A percentile compares a stretch with the other conserved stretches of the same genome.
These are phyloP conservation scores for Heliconius hortense DNA, from an alignment of 2,888 invertebrate species.

Conservation along the genomic window DNA sequence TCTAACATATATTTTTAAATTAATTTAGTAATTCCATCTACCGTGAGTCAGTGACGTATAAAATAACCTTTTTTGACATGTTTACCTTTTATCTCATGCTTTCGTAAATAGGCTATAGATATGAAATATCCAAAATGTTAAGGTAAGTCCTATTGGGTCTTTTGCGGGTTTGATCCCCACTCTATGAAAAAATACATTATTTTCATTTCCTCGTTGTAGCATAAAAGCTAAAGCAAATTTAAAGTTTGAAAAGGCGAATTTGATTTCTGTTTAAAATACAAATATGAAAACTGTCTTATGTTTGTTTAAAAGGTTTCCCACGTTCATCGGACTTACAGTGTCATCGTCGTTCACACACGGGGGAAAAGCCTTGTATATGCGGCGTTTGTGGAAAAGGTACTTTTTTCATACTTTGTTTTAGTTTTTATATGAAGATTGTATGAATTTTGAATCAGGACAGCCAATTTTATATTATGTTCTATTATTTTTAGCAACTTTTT, in stretches of 20 bases:
- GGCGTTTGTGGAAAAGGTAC: conserved; percentile 75
- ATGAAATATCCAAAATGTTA: neutral
- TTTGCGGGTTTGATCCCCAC: neutral
- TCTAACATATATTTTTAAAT: too few relatives aligned
- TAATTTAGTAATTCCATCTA: too few relatives aligned
- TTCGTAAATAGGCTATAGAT: neutral
- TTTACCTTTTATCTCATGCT: too few relatives aligned
- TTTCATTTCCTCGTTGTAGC: neutral
- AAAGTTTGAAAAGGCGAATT: neutral
- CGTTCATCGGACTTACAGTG: conserved; percentile 84
- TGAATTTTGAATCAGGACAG: neutral
- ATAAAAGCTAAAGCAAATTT: neutral
- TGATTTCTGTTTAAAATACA: neutral
- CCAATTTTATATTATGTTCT: too few relatives aligned
- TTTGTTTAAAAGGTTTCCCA: conserved; percentile 74
- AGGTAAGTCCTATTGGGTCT: too few relatives aligned
- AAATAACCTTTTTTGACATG: too few relatives aligned
- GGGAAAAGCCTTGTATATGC: conserved; percentile 82
- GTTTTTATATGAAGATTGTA: neutral
- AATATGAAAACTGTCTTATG: neutral
- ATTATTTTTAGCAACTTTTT: too few relatives aligned
- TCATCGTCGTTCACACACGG: conserved; percentile 83
- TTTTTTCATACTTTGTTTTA: neutral
- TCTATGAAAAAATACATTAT: neutral
- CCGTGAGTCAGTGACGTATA: too few relatives aligned